Base-by-base conservation (phyloP, 2,113 vertebrate genomes). In the Clupea harengus region DNA sequence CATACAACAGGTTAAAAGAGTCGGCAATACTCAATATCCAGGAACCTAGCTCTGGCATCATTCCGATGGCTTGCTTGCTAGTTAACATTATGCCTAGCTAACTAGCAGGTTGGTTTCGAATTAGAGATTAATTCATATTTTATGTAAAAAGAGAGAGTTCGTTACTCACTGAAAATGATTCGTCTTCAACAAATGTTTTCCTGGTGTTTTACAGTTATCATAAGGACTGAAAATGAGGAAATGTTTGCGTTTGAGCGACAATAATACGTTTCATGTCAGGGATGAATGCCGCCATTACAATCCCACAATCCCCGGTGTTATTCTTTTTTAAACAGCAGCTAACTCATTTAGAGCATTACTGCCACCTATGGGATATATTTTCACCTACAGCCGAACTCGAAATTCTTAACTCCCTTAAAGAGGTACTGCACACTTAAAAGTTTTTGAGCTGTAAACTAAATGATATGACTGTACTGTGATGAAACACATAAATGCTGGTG, bases 251-350 rank as follows among this genome's bases (percentile, higher is more conserved):
- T 64, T 89, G 86, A 18, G 81, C 82, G 84, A 89, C 87, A 91
- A 86, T 25, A 87, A 82, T 81, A 50, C 92, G 92, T 93, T 94
- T 93, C 91, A 2, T 39, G 2, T 3, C 90, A 89, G 80, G 60
- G 6, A 64, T 82, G 90, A 25, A 83, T 46, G 93, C 87, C 84
- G 93, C 94, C 95, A 96, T 96, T 93, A 86, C 92, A 81, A 89
- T 92, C 94, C 93, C 93, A 94, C 47, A 92, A 92, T 92, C n/a
- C 93, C 46, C 3, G 47, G 3, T 85, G 47, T 82, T 32, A 17
- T 39, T 18, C 15, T 78, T 39, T 18, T 17, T 39, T 6, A 2
- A 5, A 13, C 2, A 11, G 28, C 1, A 28, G 4, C 20, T 22
- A 4, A 18, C 20, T 64, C 60, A 15, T 78, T 32, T 15, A 5